phyloP scores from a whole-genome alignment of 2,888 invertebrate genomes.

The Coenonympha glycerion region DNA sequence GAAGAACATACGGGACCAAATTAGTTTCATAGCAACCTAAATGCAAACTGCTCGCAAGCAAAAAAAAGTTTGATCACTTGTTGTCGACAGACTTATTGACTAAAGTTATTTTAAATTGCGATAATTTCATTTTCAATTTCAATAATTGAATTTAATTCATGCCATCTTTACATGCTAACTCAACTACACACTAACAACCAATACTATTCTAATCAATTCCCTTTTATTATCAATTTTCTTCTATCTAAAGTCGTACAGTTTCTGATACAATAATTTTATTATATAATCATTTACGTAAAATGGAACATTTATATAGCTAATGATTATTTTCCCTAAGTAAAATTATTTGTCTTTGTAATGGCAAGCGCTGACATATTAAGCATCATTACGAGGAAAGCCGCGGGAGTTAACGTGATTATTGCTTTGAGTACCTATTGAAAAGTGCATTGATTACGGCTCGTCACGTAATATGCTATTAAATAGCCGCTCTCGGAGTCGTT shows the following conservation, averaged over 20 bases:
- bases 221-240: background rate
- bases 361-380: conserved; percentile 30
- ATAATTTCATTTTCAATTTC: background rate
- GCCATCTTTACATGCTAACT: background rate
- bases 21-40: too few species aligned
- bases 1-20: too few species aligned
- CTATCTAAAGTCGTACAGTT: conserved; percentile 1
- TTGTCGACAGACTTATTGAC: too few species aligned
- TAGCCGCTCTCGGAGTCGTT: too few species aligned
- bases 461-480: too few species aligned
- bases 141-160: background rate
- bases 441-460: too few species aligned
- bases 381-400: too few species aligned
- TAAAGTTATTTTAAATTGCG: too few species aligned
- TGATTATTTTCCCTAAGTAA: conserved; percentile 19
- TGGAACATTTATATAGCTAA: background rate
- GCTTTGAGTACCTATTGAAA: too few species aligned
- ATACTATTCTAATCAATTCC: background rate
- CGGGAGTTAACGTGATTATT: too few species aligned
- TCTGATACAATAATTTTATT: conserved; percentile 1
- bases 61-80: too few species aligned
- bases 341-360: conserved; percentile 26
- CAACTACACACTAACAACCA: background rate
- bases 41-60: too few species aligned
- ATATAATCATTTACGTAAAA: conserved; percentile 14